These are phyloP conservation scores for Macrobrachium rosenbergii DNA, from an alignment of 1,140 invertebrate species.

Conservation along the genomic window DNA sequence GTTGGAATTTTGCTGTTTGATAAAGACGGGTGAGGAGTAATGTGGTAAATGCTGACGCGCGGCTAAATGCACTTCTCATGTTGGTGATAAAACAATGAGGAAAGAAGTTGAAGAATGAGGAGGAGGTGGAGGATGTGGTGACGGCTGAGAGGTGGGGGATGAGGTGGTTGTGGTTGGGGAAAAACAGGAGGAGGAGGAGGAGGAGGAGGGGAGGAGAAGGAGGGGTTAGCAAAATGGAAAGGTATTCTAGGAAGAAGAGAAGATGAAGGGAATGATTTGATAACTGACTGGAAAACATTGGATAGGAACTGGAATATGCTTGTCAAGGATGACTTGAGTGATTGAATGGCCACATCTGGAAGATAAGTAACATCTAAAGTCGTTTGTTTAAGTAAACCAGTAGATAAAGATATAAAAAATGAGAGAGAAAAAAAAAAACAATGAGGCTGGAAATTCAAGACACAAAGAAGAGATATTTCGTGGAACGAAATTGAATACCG, in stretches of 20 bases:
- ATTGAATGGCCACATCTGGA: no score
- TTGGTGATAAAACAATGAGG: slow-evolving; percentile 30
- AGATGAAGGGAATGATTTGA: not conserved
- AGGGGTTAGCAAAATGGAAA: not conserved
- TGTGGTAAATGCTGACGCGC: slow-evolving; percentile 27
- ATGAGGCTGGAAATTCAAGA: no score
- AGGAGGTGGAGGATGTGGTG: slow-evolving; percentile 1
- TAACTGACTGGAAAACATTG: no score
- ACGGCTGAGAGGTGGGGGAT: not conserved
- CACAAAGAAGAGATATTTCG: no score
- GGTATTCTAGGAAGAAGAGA: not conserved
- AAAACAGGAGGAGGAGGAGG: not conserved
- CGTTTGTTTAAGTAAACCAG: no score
- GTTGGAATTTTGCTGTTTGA: no score
- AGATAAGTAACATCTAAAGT: no score
- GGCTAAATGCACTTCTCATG: slow-evolving; percentile 35
- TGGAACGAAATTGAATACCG: no score
- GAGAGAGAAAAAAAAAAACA: no score
- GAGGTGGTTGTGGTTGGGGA: not conserved
- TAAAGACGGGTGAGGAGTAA: slow-evolving; percentile 13
- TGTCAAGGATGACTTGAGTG: no score
- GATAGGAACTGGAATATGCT: no score
- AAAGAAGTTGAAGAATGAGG: slow-evolving; percentile 12
- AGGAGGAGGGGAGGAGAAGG: not conserved
- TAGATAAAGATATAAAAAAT: no score